Evolutionary conservation across 2,888 invertebrate species (phyloP), one percentile per base, ranked within the genome.

Genomic region (Therioaphis trifolii): DNA sequence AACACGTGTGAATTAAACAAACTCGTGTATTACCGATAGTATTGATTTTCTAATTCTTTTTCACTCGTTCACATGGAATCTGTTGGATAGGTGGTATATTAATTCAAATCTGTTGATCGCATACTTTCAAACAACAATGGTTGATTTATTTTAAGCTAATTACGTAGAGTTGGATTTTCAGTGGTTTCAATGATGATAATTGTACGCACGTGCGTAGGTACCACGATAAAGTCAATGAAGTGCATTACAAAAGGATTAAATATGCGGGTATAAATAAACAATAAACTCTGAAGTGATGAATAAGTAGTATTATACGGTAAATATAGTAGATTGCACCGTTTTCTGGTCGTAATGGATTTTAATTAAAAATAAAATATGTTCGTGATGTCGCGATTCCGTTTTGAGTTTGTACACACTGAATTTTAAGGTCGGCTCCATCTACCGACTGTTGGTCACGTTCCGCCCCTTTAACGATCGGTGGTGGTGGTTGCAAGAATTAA

Each of bases 171-270:
- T 46, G 27, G 76, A 76, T 76, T 76, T 63, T 3, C 76, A 29
- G 46, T 14, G 61, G 11, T 29, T 29, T n/a, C 46, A 61, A 61
- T 43, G 40, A 61, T 43, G 40, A 58, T 55, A 61, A 46, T 46
- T 21, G 76, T 27, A 46, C 49, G 76, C 76, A 63, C 63, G 63
- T 77, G 49, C 76, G 58, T 11, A 61, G 7, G 46, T 46, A 2
- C 46, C 43, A 24, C 74, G 58, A 27, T 75, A 11, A 24, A 75
- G 43, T 46, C 14, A 27, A 76, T 76, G 76, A 76, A 76, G 46
- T 63, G 18, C 68, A 27, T 71, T 71, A 46, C 4, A 15, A 43
- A n/a, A 63, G 61, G 46, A 76, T 63, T 63, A 63, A 76, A 46
- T 18, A 49, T 35, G 29, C 49, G 27, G 76, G 76, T 46, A 11